These are phyloP conservation scores for Steromphala cineraria DNA, from an alignment of 2,888 invertebrate genomes.

Conservation along the genomic window DNA sequence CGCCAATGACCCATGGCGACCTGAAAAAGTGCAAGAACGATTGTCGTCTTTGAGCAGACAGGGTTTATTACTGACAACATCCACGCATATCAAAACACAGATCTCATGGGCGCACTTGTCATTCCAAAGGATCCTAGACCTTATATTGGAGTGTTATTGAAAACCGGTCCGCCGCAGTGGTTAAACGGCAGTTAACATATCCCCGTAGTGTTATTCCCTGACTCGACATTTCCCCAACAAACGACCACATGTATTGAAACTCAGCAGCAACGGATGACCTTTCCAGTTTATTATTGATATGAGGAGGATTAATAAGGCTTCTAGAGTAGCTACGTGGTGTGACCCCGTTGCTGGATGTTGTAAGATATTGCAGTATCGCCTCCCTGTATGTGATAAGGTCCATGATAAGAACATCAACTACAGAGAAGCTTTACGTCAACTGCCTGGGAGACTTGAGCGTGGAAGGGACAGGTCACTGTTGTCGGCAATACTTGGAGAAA, in stretches of 20 bases:
- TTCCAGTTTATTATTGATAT: background rate
- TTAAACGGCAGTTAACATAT: background rate
- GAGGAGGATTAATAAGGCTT: background rate
- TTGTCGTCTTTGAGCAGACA: background rate
- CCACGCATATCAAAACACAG: background rate
- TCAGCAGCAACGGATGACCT: background rate
- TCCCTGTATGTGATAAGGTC: background rate
- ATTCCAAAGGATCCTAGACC: background rate
- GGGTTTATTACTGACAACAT: background rate
- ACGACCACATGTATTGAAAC: background rate
- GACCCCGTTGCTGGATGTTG: background rate
- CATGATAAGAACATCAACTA: background rate
- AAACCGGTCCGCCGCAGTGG: background rate
- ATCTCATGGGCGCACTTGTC: background rate
- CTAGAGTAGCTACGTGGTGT: background rate
- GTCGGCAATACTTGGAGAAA: too few relatives aligned
- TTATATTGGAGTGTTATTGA: background rate
- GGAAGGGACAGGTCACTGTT: too few relatives aligned
- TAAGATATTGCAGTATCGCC: background rate
- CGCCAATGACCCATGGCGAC: slow-evolving; percentile 1
- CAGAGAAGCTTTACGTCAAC: background rate
- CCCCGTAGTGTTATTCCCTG: background rate
- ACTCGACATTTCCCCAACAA: background rate
- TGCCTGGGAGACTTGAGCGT: too few relatives aligned
- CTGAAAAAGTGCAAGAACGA: background rate